Percentiles rank a stretch among this genome's conserved stretches.
phyloP scores from a whole-genome alignment of 2,888 invertebrate species.

The Drosophila macrospina region DNA sequence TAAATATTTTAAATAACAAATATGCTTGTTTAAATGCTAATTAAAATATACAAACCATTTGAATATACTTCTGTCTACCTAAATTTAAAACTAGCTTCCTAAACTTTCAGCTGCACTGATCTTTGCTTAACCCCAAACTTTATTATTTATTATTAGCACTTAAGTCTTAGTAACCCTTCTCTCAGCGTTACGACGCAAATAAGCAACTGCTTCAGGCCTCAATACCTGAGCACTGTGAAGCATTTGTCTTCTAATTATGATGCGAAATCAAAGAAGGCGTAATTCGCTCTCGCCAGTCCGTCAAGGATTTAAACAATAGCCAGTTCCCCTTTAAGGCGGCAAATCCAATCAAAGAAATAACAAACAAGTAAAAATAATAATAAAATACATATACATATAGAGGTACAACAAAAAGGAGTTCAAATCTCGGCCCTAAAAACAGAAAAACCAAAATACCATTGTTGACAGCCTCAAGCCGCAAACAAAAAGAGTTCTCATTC shows the following conservation, averaged over 20 bases:
- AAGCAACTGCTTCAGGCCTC: slow-evolving; percentile 40
- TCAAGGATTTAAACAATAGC: slow-evolving; percentile 53
- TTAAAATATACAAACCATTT: too few relatives aligned
- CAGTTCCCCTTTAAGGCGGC: slow-evolving; percentile 65
- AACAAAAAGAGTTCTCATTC: slow-evolving; percentile 63
- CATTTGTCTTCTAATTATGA: slow-evolving; percentile 78
- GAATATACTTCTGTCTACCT: too few relatives aligned
- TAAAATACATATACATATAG: slow-evolving; percentile 18
- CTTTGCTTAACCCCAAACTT: slow-evolving; percentile 16
- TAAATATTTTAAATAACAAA: too few relatives aligned
- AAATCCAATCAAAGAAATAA: slow-evolving; percentile 79
- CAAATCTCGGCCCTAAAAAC: slow-evolving; percentile 30
- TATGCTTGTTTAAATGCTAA: too few relatives aligned
- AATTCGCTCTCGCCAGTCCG: slow-evolving; percentile 80
- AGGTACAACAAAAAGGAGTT: slow-evolving; percentile 34
- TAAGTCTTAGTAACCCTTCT: slow-evolving; percentile 40
- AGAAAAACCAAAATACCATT: slow-evolving; percentile 48
- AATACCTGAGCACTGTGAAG: slow-evolving; percentile 49
- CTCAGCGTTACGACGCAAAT: slow-evolving; percentile 43
- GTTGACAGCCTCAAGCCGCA: slow-evolving; percentile 71
- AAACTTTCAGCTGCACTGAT: slow-evolving; percentile 13
- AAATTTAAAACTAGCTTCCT: slow-evolving; percentile 34
- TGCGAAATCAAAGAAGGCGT: slow-evolving; percentile 83
- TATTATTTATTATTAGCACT: slow-evolving; percentile 58
- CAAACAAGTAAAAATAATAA: slow-evolving; percentile 73